These are phyloP conservation scores for Holocentrus rufus DNA, from an alignment of 2,797 vertebrate genomes.

Conservation along the genomic window DNA sequence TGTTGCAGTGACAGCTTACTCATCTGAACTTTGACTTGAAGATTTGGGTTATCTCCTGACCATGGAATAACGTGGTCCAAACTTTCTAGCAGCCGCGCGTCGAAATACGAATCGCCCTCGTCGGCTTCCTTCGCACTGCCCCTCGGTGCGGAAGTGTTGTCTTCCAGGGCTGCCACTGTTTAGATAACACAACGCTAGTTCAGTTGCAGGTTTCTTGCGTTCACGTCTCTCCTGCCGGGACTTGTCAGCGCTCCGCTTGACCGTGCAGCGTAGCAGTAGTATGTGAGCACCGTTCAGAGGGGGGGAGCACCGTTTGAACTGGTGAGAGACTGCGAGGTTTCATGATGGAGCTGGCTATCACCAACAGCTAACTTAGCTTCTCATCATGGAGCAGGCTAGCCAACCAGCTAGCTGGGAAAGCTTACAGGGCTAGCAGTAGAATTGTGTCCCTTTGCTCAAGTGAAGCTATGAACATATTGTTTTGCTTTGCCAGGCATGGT, in stretches of 20 bases:
- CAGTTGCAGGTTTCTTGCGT: slow-evolving; percentile 14
- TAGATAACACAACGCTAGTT: slow-evolving; percentile 55
- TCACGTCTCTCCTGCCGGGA: slow-evolving; percentile 26
- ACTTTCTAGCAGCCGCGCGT: neutral
- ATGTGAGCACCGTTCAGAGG: slow-evolving; percentile 74
- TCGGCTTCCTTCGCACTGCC: slow-evolving; percentile 71
- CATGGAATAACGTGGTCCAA: neutral
- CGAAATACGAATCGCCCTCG: slow-evolving; percentile 56
- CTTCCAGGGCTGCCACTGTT: slow-evolving; percentile 66
- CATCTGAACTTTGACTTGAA: too few species aligned
- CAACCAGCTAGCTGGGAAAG: slow-evolving; percentile 45
- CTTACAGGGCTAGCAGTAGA: slow-evolving; percentile 21
- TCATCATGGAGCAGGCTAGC: slow-evolving; percentile 68
- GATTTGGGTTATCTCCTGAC: neutral
- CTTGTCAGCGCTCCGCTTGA: slow-evolving; percentile 41
- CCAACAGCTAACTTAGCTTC: slow-evolving; percentile 73
- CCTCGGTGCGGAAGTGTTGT: slow-evolving; percentile 80
- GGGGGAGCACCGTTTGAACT: slow-evolving; percentile 76
- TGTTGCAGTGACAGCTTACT: too few species aligned
- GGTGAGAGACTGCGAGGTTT: slow-evolving; percentile 73
- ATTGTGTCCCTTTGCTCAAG: neutral
- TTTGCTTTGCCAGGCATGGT: neutral
- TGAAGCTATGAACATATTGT: neutral
- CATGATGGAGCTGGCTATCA: slow-evolving; percentile 41
- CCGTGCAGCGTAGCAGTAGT: slow-evolving; percentile 58